Conservation (phyloP, 2,797 vertebrate species). For the Ibycter americanus region DNA sequence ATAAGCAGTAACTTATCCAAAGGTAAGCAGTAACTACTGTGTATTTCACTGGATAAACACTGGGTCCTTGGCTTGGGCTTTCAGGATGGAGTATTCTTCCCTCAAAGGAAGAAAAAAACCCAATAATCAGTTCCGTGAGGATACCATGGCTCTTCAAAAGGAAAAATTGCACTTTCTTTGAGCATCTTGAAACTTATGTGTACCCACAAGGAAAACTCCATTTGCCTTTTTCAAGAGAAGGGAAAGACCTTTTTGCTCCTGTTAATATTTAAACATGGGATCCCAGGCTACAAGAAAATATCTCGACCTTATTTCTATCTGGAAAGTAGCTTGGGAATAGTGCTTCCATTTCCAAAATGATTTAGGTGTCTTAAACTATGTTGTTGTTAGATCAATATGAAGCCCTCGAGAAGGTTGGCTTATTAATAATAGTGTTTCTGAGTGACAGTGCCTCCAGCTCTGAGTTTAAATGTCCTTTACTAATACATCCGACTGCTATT, state of each 20-base stretch:
- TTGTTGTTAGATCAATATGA: neutral
- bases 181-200: neutral
- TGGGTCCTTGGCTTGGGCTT: neutral
- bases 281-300: neutral
- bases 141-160: neutral
- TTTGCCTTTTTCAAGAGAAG: neutral
- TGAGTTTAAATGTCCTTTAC: neutral
- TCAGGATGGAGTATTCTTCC: neutral
- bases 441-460: too few relatives aligned
- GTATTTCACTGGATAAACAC: neutral
- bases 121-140: neutral
- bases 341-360: neutral
- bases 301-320: neutral
- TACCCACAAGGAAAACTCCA: neutral
- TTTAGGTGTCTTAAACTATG: neutral
- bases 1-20: neutral
- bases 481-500: too few relatives aligned
- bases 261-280: neutral
- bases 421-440: neutral
- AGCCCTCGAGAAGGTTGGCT: neutral
- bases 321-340: neutral
- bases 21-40: neutral
- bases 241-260: neutral
- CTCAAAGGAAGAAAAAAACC: neutral
- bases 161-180: neutral